Conservation (phyloP, 2,888 invertebrate genomes). For the Phrixothrix hirtus region DNA sequence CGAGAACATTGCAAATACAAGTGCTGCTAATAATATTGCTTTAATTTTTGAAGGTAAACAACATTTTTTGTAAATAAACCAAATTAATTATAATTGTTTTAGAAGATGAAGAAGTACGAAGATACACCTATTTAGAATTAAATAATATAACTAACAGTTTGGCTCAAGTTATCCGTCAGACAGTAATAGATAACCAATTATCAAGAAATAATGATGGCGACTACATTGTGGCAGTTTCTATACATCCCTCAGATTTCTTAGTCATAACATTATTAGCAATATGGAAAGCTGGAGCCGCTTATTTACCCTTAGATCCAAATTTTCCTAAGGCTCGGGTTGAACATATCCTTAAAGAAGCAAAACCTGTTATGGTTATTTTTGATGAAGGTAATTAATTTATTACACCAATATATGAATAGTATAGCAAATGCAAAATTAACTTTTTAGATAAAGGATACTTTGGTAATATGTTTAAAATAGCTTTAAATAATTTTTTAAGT, state of each 20-base stretch:
- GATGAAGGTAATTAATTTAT: constrained; percentile 67
- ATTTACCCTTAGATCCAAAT: constrained; percentile 78
- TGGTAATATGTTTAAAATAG: constrained; percentile 42
- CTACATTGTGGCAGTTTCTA: constrained; percentile 75
- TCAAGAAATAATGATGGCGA: constrained; percentile 69
- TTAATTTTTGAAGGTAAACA: constrained; percentile 64
- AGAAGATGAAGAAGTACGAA: constrained; percentile 44
- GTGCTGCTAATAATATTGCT: constrained; percentile 62
- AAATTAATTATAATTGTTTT: too few relatives aligned
- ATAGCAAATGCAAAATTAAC: too few relatives aligned
- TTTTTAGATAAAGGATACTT: constrained; percentile 35
- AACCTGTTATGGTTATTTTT: constrained; percentile 70
- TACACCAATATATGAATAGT: too few relatives aligned
- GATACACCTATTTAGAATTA: constrained; percentile 61
- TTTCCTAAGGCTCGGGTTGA: constrained; percentile 72
- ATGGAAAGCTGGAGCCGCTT: constrained; percentile 83
- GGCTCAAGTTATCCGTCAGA: constrained; percentile 59
- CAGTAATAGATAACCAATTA: constrained; percentile 49
- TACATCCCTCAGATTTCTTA: constrained; percentile 74
- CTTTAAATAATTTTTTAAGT: constrained; percentile 59
- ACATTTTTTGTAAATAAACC: too few relatives aligned
- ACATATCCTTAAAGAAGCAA: constrained; percentile 76
- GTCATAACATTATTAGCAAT: constrained; percentile 71
- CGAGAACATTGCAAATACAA: constrained; percentile 60
- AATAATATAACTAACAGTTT: constrained; percentile 62